Base-by-base conservation (phyloP, 2,888 invertebrate genomes). In the Bruchidius siliquastri region DNA sequence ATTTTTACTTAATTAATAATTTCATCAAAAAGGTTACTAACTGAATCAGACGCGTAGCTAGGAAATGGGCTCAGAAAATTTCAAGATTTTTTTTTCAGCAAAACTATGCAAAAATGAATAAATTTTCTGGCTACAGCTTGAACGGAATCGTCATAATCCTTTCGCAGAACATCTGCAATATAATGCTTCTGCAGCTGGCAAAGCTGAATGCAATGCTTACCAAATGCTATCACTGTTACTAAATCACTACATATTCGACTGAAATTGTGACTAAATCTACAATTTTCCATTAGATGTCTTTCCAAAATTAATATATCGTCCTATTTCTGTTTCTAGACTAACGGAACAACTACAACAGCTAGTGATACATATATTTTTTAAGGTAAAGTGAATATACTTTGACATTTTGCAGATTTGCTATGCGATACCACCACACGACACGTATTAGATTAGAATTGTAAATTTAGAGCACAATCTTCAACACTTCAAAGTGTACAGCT, bases 311-410 rank as follows among this genome's bases (percentile, higher is more conserved):
- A 68, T 68, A 6, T 68, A 68, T 10, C 18, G 1, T 21, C 21
- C 21, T 13, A 82, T 85, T 85, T 87, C 66, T 90, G 88, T 88
- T 90, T 87, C 49, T 90, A 92, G 91, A 91, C 91, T 88, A 91
- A 92, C 89, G 92, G 90, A 84, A 90, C 91, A 88, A 90, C 91
- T 88, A 88, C 90, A 78, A 79, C 82, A 79, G 82, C 80, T 92
- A 94, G 94, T 90, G 92, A 94, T 92, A 94, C 94, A 86, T 94
- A 94, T 91, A 94, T 94, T 91, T 94, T 89, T 90, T 94, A 93
- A 87, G 88, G 85, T 84, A 86, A 88, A 77, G 76, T 49, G 49
- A 13, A 49, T 72, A 67, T 71, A 68, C 74, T 72, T 30, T 49
- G 67, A 68, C 70, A 74, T 71, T 72, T 72, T 72, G 70, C 67